Evolutionary conservation across 1,140 invertebrate species (phyloP).

Genomic region (Protaetia brevitarsis): DNA sequence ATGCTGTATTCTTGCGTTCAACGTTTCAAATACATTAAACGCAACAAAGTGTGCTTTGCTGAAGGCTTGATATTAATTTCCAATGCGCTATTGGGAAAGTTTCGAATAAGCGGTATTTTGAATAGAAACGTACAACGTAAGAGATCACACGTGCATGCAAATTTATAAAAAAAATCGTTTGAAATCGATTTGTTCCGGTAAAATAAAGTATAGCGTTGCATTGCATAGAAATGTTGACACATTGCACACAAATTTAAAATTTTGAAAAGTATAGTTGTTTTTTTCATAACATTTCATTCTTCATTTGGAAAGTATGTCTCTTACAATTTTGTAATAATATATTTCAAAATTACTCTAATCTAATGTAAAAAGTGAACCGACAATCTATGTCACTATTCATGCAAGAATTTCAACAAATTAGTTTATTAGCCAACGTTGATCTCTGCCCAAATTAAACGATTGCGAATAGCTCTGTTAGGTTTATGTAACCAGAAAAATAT

Average conservation of each 20-base stretch:
- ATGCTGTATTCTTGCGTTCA: no score
- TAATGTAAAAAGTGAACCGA: background rate
- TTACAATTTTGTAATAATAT: background rate
- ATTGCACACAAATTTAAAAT: background rate
- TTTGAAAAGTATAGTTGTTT: background rate
- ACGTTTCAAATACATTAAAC: no score
- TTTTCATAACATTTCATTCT: background rate
- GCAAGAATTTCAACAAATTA: conserved; percentile 4
- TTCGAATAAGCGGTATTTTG: no score
- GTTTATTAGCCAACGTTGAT: background rate
- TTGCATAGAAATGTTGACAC: background rate
- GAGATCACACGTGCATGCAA: no score
- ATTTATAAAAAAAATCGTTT: no score
- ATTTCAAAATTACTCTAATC: background rate
- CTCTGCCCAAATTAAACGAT: background rate
- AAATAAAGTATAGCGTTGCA: no score
- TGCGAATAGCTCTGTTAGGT: background rate
- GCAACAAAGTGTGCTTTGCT: no score
- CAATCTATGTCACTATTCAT: conserved; percentile 10
- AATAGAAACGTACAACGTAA: no score
- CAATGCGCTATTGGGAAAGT: no score
- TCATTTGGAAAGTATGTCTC: background rate
- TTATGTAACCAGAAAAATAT: background rate
- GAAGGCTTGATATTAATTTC: no score
- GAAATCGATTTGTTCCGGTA: no score